Evolutionary conservation across 2,888 invertebrate genomes (phyloP), one percentile per base, ranked within the genome.

Genomic region (Xanthorhoe spadicearia): DNA sequence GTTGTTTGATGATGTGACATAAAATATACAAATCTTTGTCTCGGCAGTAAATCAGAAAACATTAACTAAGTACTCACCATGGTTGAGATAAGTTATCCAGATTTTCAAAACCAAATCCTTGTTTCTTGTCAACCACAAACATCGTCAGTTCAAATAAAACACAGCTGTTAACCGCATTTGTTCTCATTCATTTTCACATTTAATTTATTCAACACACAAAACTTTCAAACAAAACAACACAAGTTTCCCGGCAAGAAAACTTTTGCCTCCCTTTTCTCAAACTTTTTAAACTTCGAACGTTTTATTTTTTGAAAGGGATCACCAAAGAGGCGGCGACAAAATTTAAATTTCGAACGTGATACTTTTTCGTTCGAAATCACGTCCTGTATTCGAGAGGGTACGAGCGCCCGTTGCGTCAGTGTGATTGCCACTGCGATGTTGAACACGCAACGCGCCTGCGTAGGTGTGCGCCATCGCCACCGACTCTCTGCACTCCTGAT

Each of bases 401-500:
- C 90, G 90, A 77, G 88, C 81, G 81, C 69, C 76, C 86, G 77
- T 82, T 79, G 77, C 84, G 85, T 86, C 74, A 77, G 86, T 84
- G 79, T 79, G 77, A 80, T 77, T 82, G 78, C 84, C 86, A 92
- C 92, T 92, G 92, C 88, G 88, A 88, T 83, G 80, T 76, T 66
- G 73, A 75, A 70, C 73, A 77, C 79, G 81, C 80, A 86, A 73
- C 84, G 92, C 92, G 92, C 92, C 84, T 91, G 92, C 92, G 92
- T 92, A 86, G 80, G 81, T 85, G 85, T 85, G 85, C 87, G 87
- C 85, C 85, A 87, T 50, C 17, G 18, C 38, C 38, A 43, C 80
- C 77, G 79, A 80, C 79, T 82, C 38, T 43, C 86, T 89, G 90
- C 88, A 90, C 89, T 88, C 83, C 78, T 89, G 88, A 90, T 92